Conservation (phyloP, 2,113 vertebrate genomes). For the Cololabis saira region DNA sequence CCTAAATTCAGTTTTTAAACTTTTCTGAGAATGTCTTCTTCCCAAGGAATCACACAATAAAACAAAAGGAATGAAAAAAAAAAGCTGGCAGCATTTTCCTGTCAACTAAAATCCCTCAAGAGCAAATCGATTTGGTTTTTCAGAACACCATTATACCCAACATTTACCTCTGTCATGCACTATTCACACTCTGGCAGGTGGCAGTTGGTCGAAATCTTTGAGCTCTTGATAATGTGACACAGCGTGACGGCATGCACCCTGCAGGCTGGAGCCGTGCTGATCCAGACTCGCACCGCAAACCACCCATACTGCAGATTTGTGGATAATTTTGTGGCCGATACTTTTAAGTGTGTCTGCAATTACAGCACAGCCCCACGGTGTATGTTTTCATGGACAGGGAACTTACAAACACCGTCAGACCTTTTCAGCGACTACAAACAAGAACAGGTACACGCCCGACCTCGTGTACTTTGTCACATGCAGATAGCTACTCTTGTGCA, state of each 20-base stretch:
- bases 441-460: constrained; percentile 49
- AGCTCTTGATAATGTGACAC: constrained; percentile 52
- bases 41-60: background rate
- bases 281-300: constrained; percentile 55
- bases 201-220: constrained; percentile 51
- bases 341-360: constrained; percentile 73
- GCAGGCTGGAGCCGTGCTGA: constrained; percentile 50
- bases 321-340: constrained; percentile 48
- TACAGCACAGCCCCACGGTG: constrained; percentile 61
- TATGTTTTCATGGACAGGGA: constrained; percentile 41
- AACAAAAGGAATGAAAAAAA: background rate
- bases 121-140: constrained; percentile 57
- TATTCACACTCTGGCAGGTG: constrained; percentile 44
- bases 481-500: constrained; percentile 18
- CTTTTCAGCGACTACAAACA: constrained; percentile 75
- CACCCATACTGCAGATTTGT: constrained; percentile 58
- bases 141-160: constrained; percentile 48
- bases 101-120: constrained; percentile 42
- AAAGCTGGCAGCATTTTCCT: constrained; percentile 45
- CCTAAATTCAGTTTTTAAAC: constrained; percentile 16
- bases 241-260: constrained; percentile 41
- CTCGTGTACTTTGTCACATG: constrained; percentile 39
- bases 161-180: constrained; percentile 47
- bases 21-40: constrained; percentile 22
- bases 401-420: constrained; percentile 46